These are phyloP conservation scores for Sicus ferrugineus DNA, from an alignment of 2,888 invertebrate species.

Conservation along the genomic window DNA sequence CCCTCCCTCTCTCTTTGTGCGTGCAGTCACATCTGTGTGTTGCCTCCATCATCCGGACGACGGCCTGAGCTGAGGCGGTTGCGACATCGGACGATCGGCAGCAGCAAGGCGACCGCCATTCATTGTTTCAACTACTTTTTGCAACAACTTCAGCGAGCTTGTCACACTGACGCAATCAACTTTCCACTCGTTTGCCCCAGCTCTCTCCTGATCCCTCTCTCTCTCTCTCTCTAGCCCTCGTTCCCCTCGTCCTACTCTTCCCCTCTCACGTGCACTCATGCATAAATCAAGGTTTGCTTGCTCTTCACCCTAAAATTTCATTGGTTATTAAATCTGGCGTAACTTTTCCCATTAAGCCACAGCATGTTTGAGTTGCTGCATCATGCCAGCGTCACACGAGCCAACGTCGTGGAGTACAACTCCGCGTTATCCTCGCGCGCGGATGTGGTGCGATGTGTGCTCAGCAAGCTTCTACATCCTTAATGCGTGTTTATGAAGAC, in stretches of 20 bases:
- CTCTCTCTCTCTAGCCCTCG: background rate
- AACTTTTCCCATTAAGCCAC: constrained; percentile 34
- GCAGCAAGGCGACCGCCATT: background rate
- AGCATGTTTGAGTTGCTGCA: constrained; percentile 9
- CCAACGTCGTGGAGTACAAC: too few species aligned
- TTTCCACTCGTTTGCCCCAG: background rate
- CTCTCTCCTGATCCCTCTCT: background rate
- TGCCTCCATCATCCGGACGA: background rate
- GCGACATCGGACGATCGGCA: background rate
- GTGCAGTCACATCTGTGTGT: background rate
- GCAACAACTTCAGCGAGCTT: constrained; percentile 1
- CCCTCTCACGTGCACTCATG: constrained; percentile 5
- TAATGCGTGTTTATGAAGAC: constrained; percentile 25
- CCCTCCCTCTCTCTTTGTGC: background rate
- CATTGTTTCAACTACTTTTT: background rate
- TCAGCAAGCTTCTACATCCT: constrained; percentile 5
- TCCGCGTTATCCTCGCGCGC: background rate
- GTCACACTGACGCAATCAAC: background rate
- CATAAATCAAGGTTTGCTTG: constrained; percentile 35
- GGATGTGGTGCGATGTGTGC: background rate
- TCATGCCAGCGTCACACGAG: background rate
- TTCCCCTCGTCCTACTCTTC: background rate
- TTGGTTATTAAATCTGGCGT: constrained; percentile 38
- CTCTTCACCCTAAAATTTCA: constrained; percentile 36
- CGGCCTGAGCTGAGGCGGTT: background rate